Evolutionary conservation across 2,797 vertebrate genomes (phyloP).

Genomic region (Lacerta viridis): DNA sequence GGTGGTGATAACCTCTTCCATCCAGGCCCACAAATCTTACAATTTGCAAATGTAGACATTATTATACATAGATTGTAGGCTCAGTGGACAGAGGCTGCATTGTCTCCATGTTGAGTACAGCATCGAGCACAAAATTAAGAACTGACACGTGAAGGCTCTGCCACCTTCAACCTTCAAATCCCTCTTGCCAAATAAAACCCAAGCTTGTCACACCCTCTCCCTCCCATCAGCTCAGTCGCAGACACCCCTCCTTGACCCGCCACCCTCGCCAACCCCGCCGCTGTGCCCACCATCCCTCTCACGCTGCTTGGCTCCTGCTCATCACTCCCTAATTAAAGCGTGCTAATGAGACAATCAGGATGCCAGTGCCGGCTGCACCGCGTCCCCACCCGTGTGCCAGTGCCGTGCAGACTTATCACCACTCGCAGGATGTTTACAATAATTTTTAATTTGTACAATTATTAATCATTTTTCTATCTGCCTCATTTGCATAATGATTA

Average conservation of each 20-base stretch:
- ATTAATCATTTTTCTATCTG: slow-evolving; percentile 87
- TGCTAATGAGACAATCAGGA: slow-evolving; percentile 72
- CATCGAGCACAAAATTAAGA: too few relatives aligned
- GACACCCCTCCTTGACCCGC: background rate
- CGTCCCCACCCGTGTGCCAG: slow-evolving; percentile 62
- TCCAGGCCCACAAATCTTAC: background rate
- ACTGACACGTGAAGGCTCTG: fast-evolving
- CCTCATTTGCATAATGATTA: slow-evolving; percentile 86
- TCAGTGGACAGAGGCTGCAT: background rate
- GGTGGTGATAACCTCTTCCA: background rate
- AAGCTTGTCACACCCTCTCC: fast-evolving
- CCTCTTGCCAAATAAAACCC: background rate
- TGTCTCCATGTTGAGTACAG: background rate
- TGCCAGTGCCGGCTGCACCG: slow-evolving; percentile 58
- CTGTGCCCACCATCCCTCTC: fast-evolving
- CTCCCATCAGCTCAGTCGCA: fast-evolving
- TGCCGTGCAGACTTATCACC: slow-evolving; percentile 77
- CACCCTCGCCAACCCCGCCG: too few relatives aligned
- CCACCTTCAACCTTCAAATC: too few relatives aligned
- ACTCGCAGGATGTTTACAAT: slow-evolving; percentile 84
- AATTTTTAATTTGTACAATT: slow-evolving; percentile 85
- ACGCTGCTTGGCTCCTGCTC: fast-evolving
- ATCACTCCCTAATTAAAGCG: slow-evolving; percentile 54
- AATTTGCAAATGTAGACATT: too few relatives aligned
- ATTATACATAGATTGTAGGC: too few relatives aligned